phyloP scores from a whole-genome alignment of 53 echinoderm and acorn worm species.

The Actinopyga echinites region DNA sequence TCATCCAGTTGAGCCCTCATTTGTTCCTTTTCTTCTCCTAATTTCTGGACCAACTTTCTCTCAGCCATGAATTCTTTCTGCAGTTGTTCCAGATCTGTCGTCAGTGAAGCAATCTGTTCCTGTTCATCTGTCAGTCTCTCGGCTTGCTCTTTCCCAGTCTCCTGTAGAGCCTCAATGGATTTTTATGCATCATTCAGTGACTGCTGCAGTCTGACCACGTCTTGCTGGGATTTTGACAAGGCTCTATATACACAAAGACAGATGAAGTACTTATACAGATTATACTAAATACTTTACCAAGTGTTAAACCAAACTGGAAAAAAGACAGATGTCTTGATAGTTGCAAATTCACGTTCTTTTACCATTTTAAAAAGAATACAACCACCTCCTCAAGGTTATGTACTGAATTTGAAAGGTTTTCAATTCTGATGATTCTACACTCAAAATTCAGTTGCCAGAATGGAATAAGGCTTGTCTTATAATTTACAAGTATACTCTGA shows the following conservation, averaged over 20 bases:
- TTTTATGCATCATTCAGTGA: neutral
- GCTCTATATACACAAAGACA: neutral
- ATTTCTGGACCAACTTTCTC: neutral
- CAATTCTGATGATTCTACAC: no score
- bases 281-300: no score
- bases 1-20: constrained; percentile 1
- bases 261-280: no score
- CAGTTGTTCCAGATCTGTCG: constrained; percentile 5
- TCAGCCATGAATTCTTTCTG: constrained; percentile 29
- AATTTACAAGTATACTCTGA: no score
- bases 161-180: neutral
- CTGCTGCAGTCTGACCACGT: neutral
- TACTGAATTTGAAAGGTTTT: no score
- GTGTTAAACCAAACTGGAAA: no score
- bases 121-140: neutral
- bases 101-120: neutral
- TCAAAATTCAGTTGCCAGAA: no score
- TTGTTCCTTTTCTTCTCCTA: neutral
- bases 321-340: no score
- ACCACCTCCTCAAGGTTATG: no score
- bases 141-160: constrained; percentile 8
- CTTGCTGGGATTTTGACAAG: constrained; percentile 8
- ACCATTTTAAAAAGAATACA: no score
- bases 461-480: no score
- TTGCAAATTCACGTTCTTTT: no score